These are phyloP conservation scores for Nicator chloris DNA, from an alignment of 2,113 vertebrate genomes.

Conservation along the genomic window DNA sequence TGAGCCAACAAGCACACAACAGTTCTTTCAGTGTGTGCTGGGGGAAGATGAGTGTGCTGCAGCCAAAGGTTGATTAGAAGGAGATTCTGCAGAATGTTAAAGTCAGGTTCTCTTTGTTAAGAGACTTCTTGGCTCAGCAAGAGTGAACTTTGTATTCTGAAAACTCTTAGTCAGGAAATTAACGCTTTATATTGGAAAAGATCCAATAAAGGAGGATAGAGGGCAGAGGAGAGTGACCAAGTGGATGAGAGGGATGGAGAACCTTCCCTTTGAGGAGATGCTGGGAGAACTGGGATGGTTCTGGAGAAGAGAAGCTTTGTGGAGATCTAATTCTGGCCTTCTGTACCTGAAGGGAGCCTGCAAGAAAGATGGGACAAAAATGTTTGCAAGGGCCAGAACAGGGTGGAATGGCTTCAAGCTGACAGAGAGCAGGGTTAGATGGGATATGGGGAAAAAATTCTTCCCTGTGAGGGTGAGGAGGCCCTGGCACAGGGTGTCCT, in stretches of 20 bases:
- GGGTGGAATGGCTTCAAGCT: neutral
- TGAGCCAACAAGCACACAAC: neutral
- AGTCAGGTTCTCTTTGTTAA: neutral
- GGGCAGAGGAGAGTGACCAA: neutral
- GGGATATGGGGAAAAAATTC: neutral
- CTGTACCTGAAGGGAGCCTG: neutral
- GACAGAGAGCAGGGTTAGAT: neutral
- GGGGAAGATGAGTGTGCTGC: neutral
- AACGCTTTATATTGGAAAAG: accelerated
- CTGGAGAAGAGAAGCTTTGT: neutral
- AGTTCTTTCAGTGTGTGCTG: neutral
- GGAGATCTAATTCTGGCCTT: neutral
- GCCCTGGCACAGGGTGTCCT: neutral
- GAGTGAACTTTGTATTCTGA: neutral
- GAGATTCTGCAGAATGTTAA: neutral
- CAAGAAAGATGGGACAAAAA: accelerated
- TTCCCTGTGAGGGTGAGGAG: neutral
- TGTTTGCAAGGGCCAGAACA: neutral
- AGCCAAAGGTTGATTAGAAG: neutral
- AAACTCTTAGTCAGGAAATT: neutral
- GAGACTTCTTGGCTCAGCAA: neutral
- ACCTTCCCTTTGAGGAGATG: accelerated
- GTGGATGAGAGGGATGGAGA: neutral
- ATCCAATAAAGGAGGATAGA: neutral
- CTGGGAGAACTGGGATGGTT: neutral